phyloP scores from a whole-genome alignment of 2,797 vertebrate genomes.

The Sebastes goodei region DNA sequence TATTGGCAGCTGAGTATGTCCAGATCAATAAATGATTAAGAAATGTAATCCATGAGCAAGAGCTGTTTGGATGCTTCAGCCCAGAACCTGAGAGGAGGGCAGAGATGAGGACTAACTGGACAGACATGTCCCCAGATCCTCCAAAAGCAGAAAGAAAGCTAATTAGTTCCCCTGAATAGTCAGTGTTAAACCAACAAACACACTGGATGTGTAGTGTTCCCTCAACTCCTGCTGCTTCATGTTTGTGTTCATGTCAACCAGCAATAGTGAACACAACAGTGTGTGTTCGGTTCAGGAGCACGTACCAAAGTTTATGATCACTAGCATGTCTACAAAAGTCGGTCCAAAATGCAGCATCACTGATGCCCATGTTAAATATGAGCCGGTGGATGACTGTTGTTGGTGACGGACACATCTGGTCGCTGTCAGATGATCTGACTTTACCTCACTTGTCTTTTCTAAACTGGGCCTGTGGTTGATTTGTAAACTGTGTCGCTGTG shows the following conservation, averaged over 20 bases:
- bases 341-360: too few species aligned
- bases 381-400: not conserved
- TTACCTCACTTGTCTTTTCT: not conserved
- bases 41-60: conserved; percentile 1
- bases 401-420: not conserved
- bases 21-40: conserved; percentile 28
- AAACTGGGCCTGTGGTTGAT: not conserved
- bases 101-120: not conserved
- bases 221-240: not conserved
- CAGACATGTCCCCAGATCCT: not conserved
- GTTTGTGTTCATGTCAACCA: not conserved
- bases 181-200: too few species aligned
- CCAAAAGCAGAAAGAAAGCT: not conserved
- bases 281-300: not conserved
- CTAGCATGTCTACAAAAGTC: not conserved
- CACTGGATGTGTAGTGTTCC: too few species aligned
- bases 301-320: not conserved
- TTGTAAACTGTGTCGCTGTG: not conserved
- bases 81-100: not conserved
- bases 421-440: not conserved
- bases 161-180: too few species aligned
- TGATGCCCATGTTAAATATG: too few species aligned
- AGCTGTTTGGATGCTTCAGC: not conserved
- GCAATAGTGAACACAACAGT: not conserved
- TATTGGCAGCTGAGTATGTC: conserved; percentile 11